phyloP scores from a whole-genome alignment of 2,113 vertebrate species.

The Pseudonaja textilis region DNA sequence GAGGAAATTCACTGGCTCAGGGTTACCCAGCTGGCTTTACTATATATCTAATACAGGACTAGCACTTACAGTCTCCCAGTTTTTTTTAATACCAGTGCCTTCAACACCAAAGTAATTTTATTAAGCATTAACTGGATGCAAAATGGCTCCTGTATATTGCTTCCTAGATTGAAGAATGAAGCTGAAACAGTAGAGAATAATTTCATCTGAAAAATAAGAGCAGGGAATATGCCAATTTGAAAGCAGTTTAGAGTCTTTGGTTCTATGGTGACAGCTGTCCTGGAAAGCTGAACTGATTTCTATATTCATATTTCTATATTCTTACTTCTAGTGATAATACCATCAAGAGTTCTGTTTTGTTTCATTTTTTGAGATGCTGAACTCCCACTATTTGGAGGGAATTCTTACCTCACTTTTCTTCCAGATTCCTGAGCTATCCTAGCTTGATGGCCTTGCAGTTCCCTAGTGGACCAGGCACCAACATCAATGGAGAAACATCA shows the following conservation, averaged over 20 bases:
- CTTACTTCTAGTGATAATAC: background rate
- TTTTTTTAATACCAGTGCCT: background rate
- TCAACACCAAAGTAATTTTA: background rate
- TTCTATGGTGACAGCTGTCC: background rate
- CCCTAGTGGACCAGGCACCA: background rate
- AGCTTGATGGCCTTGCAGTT: background rate
- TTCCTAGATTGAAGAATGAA: background rate
- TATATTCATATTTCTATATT: no score
- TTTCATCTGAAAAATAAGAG: background rate
- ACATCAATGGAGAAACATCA: background rate
- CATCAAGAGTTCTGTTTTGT: background rate
- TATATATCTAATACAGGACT: background rate
- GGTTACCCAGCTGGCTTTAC: background rate
- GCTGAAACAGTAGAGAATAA: background rate
- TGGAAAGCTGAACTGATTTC: background rate
- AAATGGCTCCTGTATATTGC: background rate
- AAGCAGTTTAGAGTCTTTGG: background rate
- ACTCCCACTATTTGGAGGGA: background rate
- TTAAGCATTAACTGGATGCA: background rate
- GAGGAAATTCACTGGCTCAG: background rate
- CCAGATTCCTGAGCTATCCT: background rate
- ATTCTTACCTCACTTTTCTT: background rate
- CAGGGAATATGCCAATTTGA: background rate
- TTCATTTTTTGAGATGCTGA: background rate
- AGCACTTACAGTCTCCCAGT: background rate